Percentiles rank a stretch among this genome's conserved stretches.
Conservation (phyloP, 1,140 invertebrate genomes). For the Acromyrmex charruanus region DNA sequence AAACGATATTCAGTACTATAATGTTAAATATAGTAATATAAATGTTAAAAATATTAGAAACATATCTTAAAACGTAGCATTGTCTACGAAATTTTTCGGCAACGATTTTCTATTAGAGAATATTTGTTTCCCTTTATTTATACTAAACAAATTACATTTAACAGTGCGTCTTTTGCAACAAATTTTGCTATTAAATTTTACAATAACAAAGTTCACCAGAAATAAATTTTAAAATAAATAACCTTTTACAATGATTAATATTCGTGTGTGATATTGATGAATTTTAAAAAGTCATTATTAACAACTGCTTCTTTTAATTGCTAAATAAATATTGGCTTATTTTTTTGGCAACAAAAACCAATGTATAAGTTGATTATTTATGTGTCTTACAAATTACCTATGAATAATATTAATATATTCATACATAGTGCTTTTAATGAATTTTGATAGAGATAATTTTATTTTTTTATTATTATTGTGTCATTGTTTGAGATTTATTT, state of each 20-base stretch:
- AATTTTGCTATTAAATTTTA: constrained; percentile 14
- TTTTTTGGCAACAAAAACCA: background rate
- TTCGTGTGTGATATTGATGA: background rate
- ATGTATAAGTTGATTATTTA: background rate
- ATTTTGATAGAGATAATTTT: background rate
- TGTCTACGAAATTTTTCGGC: constrained; percentile 38
- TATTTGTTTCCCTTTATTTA: background rate
- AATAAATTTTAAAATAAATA: constrained; percentile 2
- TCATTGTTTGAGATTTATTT: background rate
- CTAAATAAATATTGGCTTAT: constrained; percentile 2
- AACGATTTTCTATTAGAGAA: constrained; percentile 53
- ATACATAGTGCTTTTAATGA: background rate
- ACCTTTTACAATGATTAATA: background rate
- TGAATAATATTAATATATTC: constrained; percentile 24
- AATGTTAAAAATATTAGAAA: background rate
- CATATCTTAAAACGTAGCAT: constrained; percentile 11
- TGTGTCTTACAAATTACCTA: constrained; percentile 5
- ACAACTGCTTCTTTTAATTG: background rate
- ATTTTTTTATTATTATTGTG: background rate
- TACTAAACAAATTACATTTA: background rate
- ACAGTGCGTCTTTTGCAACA: background rate
- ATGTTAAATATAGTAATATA: background rate
- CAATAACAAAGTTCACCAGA: background rate
- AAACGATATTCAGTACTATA: background rate
- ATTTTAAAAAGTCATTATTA: constrained; percentile 36